Evolutionary conservation across 2,113 vertebrate genomes (phyloP).

Genomic region (Trichomycterus rosablanca): DNA sequence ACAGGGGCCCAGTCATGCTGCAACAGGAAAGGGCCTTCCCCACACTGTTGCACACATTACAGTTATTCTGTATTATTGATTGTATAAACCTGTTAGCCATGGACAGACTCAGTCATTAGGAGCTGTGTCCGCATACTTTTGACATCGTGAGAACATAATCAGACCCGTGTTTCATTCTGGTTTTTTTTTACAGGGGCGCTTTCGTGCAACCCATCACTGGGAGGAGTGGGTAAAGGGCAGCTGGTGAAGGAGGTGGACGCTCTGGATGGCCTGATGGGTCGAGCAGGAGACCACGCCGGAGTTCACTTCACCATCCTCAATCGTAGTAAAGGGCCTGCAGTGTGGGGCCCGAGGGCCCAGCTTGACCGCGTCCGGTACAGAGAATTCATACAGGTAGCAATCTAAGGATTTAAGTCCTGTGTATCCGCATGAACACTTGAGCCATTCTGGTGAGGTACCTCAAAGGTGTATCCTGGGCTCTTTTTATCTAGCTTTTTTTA

Average conservation of each 20-base stretch:
- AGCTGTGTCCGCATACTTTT: too few relatives aligned
- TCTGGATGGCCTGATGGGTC: conserved; percentile 86
- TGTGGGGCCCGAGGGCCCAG: conserved; percentile 92
- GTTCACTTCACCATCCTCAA: conserved; percentile 91
- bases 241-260: conserved; percentile 89
- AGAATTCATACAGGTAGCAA: conserved; percentile 80
- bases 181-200: conserved; percentile 74
- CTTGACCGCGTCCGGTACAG: conserved; percentile 84
- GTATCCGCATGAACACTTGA: background rate
- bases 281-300: conserved; percentile 84
- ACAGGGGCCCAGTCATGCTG: too few relatives aligned
- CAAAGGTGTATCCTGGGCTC: background rate
- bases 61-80: too few relatives aligned
- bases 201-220: conserved; percentile 94
- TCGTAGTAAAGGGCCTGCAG: conserved; percentile 86
- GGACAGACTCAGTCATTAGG: too few relatives aligned
- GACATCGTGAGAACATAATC: too few relatives aligned
- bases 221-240: conserved; percentile 92
- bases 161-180: too few relatives aligned
- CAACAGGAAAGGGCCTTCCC: too few relatives aligned
- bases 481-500: too few relatives aligned
- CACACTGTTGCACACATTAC: too few relatives aligned
- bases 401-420: too few relatives aligned
- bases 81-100: too few relatives aligned
- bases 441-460: background rate